Percentiles rank a stretch among this genome's conserved stretches.
Evolutionary conservation across 2,113 vertebrate species (phyloP).

Genomic region (Callocephalon fimbriatum): DNA sequence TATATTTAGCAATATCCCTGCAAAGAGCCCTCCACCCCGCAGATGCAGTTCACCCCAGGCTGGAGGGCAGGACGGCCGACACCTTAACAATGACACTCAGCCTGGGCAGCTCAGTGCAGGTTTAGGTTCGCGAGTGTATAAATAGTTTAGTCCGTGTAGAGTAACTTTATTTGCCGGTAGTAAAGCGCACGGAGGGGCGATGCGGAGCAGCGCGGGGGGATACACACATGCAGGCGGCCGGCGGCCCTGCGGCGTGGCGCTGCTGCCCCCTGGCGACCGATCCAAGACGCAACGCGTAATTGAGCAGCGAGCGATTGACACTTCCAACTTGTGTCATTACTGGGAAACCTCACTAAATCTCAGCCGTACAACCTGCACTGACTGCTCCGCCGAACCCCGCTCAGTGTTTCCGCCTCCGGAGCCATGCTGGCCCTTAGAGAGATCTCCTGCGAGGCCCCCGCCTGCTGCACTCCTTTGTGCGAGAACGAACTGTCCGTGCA

Average conservation of each 20-base stretch:
- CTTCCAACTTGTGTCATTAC: not conserved
- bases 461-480: not conserved
- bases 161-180: accelerated
- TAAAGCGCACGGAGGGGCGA: accelerated
- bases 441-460: not conserved
- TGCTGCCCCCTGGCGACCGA: constrained; percentile 69
- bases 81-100: accelerated
- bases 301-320: not conserved
- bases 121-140: not conserved
- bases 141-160: accelerated
- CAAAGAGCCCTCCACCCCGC: not conserved
- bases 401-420: not conserved
- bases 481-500: not conserved
- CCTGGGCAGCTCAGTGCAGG: not conserved
- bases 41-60: accelerated
- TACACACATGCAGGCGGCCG: not conserved
- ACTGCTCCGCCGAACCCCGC: not conserved
- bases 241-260: constrained; percentile 20
- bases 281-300: not conserved
- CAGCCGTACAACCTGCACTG: not conserved
- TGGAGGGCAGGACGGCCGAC: not conserved
- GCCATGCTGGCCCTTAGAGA: not conserved
- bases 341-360: not conserved
- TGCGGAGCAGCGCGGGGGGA: accelerated
- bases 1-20: not conserved